Evolutionary conservation across 2,888 invertebrate species (phyloP).

Genomic region (Sepiola atlantica): DNA sequence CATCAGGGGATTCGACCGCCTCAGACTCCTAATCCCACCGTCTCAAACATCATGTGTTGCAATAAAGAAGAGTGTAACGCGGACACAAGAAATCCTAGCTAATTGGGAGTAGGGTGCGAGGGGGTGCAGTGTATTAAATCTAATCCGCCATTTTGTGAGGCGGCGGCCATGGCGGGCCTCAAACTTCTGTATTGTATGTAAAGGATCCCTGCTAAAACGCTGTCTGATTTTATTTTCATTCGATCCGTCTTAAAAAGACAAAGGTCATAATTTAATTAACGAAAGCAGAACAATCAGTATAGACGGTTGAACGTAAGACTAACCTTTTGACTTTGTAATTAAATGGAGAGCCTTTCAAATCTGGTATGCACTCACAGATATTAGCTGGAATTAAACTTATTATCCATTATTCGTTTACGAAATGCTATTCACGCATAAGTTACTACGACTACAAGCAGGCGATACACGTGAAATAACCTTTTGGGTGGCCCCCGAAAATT

Average conservation of each 20-base stretch:
- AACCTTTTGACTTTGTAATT: neutral
- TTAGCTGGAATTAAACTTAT: neutral
- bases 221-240: neutral
- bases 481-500: too few relatives aligned
- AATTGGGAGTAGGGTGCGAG: too few relatives aligned
- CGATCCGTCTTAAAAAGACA: neutral
- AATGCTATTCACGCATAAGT: neutral
- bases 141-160: neutral
- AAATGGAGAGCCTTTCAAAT: neutral
- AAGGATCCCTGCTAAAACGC: neutral
- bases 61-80: neutral
- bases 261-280: conserved; percentile 10
- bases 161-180: neutral
- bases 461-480: too few relatives aligned
- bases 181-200: neutral
- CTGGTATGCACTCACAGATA: neutral
- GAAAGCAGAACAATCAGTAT: neutral
- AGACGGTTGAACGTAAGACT: neutral
- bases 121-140: neutral
- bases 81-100: neutral
- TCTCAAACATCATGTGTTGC: conserved; percentile 18
- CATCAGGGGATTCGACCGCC: neutral
- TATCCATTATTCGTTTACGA: neutral
- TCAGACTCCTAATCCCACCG: neutral
- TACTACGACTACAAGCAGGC: too few relatives aligned